Conservation (phyloP, 2,113 vertebrate genomes). For the Cervus canadensis region DNA sequence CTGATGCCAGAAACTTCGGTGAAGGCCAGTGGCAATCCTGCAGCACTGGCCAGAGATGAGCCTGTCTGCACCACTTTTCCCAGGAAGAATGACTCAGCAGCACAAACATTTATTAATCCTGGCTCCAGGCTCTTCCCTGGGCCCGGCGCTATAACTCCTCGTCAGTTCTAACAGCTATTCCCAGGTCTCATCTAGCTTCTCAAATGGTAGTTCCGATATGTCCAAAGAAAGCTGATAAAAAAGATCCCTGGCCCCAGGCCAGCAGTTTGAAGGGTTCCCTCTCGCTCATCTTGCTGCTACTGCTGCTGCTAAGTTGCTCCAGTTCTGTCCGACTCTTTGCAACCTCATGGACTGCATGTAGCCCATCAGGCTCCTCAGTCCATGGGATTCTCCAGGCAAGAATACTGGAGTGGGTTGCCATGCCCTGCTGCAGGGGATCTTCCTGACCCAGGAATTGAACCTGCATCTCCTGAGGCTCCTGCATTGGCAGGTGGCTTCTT, state of each 20-base stretch:
- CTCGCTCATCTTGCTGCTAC: background rate
- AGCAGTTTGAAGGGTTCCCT: background rate
- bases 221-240: background rate
- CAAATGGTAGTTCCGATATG: background rate
- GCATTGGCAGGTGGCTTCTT: background rate
- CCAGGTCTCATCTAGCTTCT: background rate
- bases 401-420: background rate
- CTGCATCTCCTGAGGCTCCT: background rate
- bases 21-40: background rate
- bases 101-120: background rate
- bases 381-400: background rate
- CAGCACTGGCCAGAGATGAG: background rate
- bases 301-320: background rate
- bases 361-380: background rate
- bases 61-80: background rate
- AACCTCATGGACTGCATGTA: background rate
- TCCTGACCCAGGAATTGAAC: background rate
- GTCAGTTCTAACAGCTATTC: background rate
- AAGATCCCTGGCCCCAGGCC: background rate
- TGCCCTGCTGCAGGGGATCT: background rate
- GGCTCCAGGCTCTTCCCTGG: background rate
- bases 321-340: background rate
- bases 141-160: background rate
- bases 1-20: background rate
- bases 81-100: constrained; percentile 47